Evolutionary conservation across 1,140 invertebrate genomes (phyloP).

Genomic region (Cydia strobilella): DNA sequence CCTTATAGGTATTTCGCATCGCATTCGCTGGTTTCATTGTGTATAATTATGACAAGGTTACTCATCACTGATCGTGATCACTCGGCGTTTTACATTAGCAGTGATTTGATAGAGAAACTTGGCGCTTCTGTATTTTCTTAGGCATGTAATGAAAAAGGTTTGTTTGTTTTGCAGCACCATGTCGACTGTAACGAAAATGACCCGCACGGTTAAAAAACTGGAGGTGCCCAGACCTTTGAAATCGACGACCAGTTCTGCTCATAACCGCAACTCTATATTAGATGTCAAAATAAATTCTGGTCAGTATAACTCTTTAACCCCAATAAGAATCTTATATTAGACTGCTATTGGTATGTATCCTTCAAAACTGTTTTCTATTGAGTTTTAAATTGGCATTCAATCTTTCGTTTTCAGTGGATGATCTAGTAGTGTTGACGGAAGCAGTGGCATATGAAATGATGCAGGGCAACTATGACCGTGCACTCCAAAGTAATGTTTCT

Average conservation of each 20-base stretch:
- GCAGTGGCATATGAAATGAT: conserved; percentile 85
- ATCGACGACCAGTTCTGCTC: conserved; percentile 79
- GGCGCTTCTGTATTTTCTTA: background rate
- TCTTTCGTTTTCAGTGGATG: conserved; percentile 81
- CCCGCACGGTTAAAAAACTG: conserved; percentile 84
- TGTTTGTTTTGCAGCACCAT: conserved; percentile 68
- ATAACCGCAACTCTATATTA: conserved; percentile 75
- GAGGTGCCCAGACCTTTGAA: conserved; percentile 87
- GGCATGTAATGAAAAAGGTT: background rate
- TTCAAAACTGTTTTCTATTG: conserved; percentile 14
- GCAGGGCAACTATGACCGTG: conserved; percentile 82
- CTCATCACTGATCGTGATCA: conserved; percentile 41
- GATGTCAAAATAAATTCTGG: conserved; percentile 79
- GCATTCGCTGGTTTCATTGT: conserved; percentile 59
- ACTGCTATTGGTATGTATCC: conserved; percentile 3
- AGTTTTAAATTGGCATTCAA: conserved; percentile 33
- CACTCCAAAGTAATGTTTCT: conserved; percentile 82
- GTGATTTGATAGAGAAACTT: conserved; percentile 10
- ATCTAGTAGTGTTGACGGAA: conserved; percentile 86
- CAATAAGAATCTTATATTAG: conserved; percentile 55
- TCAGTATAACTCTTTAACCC: conserved; percentile 33
- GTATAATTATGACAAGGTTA: conserved; percentile 72
- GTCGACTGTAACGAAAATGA: conserved; percentile 80
- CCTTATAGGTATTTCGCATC: conserved; percentile 53
- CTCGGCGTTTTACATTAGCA: conserved; percentile 26